Evolutionary conservation across 2,113 vertebrate genomes (phyloP).

Genomic region (Pongo abelii): DNA sequence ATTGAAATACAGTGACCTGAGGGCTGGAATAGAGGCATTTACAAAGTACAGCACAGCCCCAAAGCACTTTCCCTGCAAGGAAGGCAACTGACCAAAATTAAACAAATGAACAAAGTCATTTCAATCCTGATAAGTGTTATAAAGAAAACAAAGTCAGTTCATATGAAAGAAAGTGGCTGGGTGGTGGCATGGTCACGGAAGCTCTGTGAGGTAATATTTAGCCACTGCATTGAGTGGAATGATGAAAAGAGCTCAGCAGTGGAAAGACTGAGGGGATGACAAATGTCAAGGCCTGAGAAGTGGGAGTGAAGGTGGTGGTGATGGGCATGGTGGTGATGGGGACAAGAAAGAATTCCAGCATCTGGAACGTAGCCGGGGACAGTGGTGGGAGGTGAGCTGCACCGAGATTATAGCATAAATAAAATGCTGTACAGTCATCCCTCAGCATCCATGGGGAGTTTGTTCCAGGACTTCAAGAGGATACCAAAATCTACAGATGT

Average conservation of each 20-base stretch:
- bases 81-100: neutral
- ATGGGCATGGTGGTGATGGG: neutral
- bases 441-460: neutral
- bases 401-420: neutral
- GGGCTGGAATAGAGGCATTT: neutral
- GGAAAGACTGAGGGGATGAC: neutral
- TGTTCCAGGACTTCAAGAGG: neutral
- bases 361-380: neutral
- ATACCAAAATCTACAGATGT: neutral
- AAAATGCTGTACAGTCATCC: neutral
- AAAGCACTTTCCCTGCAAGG: neutral
- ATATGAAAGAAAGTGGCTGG: neutral
- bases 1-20: neutral
- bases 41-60: neutral
- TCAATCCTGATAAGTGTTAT: neutral
- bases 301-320: neutral
- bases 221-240: neutral
- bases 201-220: neutral
- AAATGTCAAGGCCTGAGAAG: neutral
- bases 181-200: neutral
- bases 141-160: neutral
- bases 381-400: neutral
- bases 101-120: neutral
- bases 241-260: neutral
- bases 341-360: neutral